Base-by-base conservation (phyloP, 2,888 invertebrate genomes). In the Agonopterix subpropinquella region DNA sequence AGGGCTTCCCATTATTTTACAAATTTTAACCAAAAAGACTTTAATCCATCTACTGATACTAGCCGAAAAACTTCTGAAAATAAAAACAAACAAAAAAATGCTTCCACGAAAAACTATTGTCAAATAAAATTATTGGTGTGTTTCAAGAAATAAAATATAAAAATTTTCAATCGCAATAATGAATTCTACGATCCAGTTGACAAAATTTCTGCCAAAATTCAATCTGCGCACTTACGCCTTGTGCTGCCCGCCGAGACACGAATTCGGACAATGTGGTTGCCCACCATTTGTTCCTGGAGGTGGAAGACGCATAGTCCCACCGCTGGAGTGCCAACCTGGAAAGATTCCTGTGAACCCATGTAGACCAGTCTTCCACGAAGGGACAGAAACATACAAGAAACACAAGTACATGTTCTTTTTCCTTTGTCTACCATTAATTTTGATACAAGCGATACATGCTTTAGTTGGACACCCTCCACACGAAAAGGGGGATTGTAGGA, bases 401-500 rank as follows among this genome's bases (percentile, higher is more conserved):
- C 80, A 67, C 54, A 80, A 72, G 57, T 70, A 62, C 49, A 11
- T 87, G 1, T 48, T 74, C 1, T 57, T 79, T 2, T 77, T 81
- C 45, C 8, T 86, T 0, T 62, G 68, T 49, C 48, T 87, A 2
- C 86, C 86, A 0, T 45, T 81, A 2, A 84, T 88, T 1, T 5
- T 77, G 0, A 41, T 71, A 5, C 80, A 82, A 63, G 36, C 57
- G 10, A 49, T 75, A 18, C 62, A 62, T 37, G 50, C 62, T 1
- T 47, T 71, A 0, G 57, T 70, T 8, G 71, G 75, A n/a, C 44
- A 57, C 36, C 28, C 49, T 0, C 67, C 58, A 0, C 52, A 46
- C 0, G 68, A 69, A 43, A 81, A 80, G 53, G 69, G 55, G 36
- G 61, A 61, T 2, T 87, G 87, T 56, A 70, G 79, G 4, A 82